A percentile compares a stretch with the other conserved stretches of the same genome.
phyloP scores from a whole-genome alignment of 2,888 invertebrate species.

The Aplocera efformata region DNA sequence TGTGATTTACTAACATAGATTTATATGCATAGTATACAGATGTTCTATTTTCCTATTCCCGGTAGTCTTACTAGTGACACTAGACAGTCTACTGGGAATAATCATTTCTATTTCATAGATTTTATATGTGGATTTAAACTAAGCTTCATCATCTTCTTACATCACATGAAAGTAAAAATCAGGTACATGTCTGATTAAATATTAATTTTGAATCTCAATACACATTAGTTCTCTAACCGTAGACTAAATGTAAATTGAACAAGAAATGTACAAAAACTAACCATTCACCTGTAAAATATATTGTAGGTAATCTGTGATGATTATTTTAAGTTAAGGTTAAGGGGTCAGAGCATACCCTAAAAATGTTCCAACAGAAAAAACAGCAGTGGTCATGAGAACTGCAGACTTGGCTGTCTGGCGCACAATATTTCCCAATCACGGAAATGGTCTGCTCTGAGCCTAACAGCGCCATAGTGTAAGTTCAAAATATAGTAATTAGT shows the following conservation, averaged over 20 bases:
- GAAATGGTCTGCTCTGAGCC: no score
- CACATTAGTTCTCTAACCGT: neutral
- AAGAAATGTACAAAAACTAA: conserved; percentile 13
- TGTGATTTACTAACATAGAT: conserved; percentile 9
- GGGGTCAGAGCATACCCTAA: conserved; percentile 1
- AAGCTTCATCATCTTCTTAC: conserved; percentile 6
- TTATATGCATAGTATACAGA: no score
- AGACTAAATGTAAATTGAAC: neutral
- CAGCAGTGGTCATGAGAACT: no score
- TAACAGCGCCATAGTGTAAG: conserved; percentile 44
- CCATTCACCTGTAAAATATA: conserved; percentile 33
- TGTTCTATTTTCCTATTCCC: no score
- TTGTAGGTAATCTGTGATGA: conserved; percentile 70
- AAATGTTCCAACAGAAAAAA: neutral
- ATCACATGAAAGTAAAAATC: neutral
- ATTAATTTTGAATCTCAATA: conserved; percentile 19
- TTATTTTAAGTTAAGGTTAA: conserved; percentile 60
- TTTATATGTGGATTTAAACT: conserved; percentile 29
- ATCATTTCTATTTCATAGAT: conserved; percentile 30
- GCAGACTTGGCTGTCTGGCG: no score
- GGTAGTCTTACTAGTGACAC: no score
- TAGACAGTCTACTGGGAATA: no score
- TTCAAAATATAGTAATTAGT: conserved; percentile 39
- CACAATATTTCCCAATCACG: no score
- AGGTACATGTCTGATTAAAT: neutral